Evolutionary conservation across 2,888 invertebrate species (phyloP), one percentile per base, ranked within the genome.

Genomic region (Tricholauxania praeusta): DNA sequence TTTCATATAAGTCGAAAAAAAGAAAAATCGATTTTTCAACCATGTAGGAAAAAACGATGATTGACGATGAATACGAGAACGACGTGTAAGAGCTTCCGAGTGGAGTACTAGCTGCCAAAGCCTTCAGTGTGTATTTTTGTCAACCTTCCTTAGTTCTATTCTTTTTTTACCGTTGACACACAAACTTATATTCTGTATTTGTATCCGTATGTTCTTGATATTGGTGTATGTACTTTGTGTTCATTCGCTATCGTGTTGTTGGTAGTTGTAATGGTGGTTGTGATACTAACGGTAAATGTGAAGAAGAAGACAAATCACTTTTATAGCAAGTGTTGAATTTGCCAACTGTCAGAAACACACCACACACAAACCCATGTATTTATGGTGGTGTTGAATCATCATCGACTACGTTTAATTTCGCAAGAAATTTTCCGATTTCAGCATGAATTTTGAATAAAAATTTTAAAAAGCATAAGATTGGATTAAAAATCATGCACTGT

Each of bases 21-120:
- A 39, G 39, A 66, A 78, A 77, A 78, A 79, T 79, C 79, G 79
- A 79, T 79, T 78, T 78, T 78, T 78, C 77, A 76, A 74, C 62
- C 76, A 74, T 59, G 71, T 74, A 72, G 71, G 63, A 75, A 74
- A 60, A 64, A 74, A 77, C 74, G 78, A 74, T 77, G 78, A 76
- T 75, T 77, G 77, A 77, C 75, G 78, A 74, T 77, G 73, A 77
- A 77, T 76, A 75, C 74, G 72, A 68, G 10, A 39, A 39, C 39
- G 39, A 39, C 39, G 39, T 39, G 39, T 39, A 28, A 57, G 15
- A 17, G 14, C 22, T 57, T 57, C 57, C 67, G 67, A 68, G 67
- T 68, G 48, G 22, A 55, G 55, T 68, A 47, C 15, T 32, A 12
- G 32, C 66, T n/a, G 47, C 28, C 22, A 28, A n/a, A 65, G 32